Evolutionary conservation across 2,888 invertebrate genomes (phyloP).

Genomic region (Drosophila falleni): DNA sequence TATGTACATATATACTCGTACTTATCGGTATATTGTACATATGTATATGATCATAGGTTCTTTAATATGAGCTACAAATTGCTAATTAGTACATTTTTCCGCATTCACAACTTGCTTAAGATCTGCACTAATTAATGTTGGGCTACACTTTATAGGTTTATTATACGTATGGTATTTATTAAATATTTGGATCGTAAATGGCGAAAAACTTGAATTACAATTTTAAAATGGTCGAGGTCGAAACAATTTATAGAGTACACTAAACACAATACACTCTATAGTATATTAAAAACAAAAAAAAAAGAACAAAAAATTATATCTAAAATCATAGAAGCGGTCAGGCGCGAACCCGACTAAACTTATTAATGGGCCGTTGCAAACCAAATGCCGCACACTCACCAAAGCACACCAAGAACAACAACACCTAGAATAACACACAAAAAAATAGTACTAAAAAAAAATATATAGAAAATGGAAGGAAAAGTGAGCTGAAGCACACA

Average conservation of each 20-base stretch:
- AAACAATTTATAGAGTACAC: conserved; percentile 17
- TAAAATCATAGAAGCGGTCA: conserved; percentile 59
- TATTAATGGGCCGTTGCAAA: conserved; percentile 70
- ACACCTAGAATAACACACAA: conserved; percentile 40
- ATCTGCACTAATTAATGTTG: conserved; percentile 50
- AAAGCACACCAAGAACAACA: conserved; percentile 47
- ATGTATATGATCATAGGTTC: conserved; percentile 3
- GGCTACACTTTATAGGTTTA: conserved; percentile 27
- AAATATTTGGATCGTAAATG: conserved; percentile 42
- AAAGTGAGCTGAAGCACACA: conserved; percentile 2
- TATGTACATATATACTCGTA: conserved; percentile 22
- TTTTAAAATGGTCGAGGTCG: conserved; percentile 48
- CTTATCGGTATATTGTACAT: not conserved
- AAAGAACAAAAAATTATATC: not conserved
- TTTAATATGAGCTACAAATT: conserved; percentile 30
- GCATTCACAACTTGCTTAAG: conserved; percentile 36
- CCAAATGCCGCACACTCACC: conserved; percentile 70
- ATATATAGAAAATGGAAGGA: conserved; percentile 7
- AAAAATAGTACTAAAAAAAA: conserved; percentile 23
- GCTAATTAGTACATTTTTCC: conserved; percentile 47
- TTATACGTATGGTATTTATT: conserved; percentile 25
- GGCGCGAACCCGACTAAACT: conserved; percentile 60
- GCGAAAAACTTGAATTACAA: conserved; percentile 44
- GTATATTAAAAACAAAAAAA: not conserved
- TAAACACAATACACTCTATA: conserved; percentile 6